Conservation (phyloP, 2,888 invertebrate species). For the Xestia sexstrigata region DNA sequence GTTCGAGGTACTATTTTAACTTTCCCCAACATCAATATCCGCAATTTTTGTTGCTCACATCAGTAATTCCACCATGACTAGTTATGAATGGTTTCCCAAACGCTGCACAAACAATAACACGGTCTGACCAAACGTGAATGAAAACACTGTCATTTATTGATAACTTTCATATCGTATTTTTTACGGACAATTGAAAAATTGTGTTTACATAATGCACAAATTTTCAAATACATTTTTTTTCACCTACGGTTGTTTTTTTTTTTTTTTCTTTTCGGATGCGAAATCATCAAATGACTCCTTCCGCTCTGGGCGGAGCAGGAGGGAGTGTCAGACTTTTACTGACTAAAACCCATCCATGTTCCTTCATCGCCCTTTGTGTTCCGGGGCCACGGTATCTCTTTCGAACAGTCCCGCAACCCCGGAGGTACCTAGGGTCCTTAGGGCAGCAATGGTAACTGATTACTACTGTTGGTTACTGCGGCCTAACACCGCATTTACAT, state of each 20-base stretch:
- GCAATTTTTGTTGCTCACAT: neutral
- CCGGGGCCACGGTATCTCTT: no score
- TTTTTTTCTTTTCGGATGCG: no score
- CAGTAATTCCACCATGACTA: slow-evolving; percentile 12
- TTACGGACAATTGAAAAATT: slow-evolving; percentile 27
- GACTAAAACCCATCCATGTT: no score
- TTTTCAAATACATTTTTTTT: no score
- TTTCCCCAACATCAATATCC: neutral
- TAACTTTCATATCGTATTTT: slow-evolving; percentile 39
- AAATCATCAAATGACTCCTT: no score
- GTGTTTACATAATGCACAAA: no score
- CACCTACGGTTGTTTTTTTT: no score
- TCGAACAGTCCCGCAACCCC: no score
- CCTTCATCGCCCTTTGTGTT: no score
- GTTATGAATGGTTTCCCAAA: slow-evolving; percentile 8
- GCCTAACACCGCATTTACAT: neutral
- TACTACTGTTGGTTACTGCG: neutral
- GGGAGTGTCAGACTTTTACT: no score
- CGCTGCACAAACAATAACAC: slow-evolving; percentile 57
- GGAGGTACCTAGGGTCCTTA: no score
- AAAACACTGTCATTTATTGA: slow-evolving; percentile 44
- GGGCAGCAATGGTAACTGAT: neutral
- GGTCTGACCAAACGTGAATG: slow-evolving; percentile 16
- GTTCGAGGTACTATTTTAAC: neutral
- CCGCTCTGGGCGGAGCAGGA: no score